Base-by-base conservation (phyloP, 2,797 vertebrate species). In the Saxicola maurus region DNA sequence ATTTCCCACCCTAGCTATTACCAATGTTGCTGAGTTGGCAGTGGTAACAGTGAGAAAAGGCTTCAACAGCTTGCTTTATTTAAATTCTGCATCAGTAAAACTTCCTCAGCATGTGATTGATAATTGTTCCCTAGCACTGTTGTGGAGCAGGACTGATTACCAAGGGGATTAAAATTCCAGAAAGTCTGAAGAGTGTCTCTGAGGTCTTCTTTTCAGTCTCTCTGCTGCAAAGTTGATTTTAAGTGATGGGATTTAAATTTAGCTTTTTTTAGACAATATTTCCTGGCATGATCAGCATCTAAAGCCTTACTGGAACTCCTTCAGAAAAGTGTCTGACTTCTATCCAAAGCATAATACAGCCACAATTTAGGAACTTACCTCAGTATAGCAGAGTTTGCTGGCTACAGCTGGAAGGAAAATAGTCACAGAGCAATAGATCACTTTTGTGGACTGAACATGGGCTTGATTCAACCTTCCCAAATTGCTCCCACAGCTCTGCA, bases 61-160 rank as follows among this genome's bases (percentile, higher is more conserved):
- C 82, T 92, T 73, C 52, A 86, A 81, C 69, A 94, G 59, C 77
- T 75, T 93, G 6, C 83, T 91, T 85, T 87, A 86, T 92, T 95
- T 95, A 93, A 95, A 93, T 35, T 30, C 56, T 88, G 75, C 91
- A 90, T 65, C 74, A 91, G 42, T 88, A 82, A 93, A 84, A 84
- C 74, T 88, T 93, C 68, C 81, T 93, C 61, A 88, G 53, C 40
- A 77, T 80, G 74, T 80, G 83, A 92, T 88, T 86, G 75, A 82
- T 91, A 94, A 94, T 92, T 91, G 69, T 82, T 91, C 73, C 56
- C 56, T 46, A 65, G 25, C 74, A 88, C 71, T 67, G 49, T 27
- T 82, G 62, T 53, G 31, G 56, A 92, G 42, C 64, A 90, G 46
- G 18, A 86, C 81, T 92, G 81, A 92, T 93, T 95, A 94, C 55